A percentile compares a stretch with the other conserved stretches of the same genome.
phyloP scores from a whole-genome alignment of 1,140 invertebrate genomes.

The Stegodyphus mimosarum region DNA sequence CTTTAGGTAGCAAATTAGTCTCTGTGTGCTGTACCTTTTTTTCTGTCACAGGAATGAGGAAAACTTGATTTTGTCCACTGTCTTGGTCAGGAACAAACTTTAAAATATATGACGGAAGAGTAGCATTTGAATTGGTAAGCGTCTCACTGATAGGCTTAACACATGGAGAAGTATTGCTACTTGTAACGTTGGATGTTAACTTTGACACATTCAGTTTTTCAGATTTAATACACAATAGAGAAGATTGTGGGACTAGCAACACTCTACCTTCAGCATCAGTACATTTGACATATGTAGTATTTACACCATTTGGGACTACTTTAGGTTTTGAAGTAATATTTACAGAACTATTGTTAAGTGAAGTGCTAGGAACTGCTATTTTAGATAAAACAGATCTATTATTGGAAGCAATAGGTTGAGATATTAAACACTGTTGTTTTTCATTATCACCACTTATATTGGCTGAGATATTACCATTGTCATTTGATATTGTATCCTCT shows the following conservation, averaged over 20 bases:
- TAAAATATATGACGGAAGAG: constrained; percentile 35
- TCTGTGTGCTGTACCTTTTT: constrained; percentile 11
- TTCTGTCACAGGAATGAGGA: constrained; percentile 19
- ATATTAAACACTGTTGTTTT: too few relatives aligned
- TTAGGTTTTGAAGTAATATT: background rate
- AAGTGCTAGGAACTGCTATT: background rate
- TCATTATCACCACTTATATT: too few relatives aligned
- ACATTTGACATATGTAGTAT: constrained; percentile 52
- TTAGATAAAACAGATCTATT: background rate
- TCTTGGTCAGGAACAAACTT: constrained; percentile 43
- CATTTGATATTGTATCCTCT: too few relatives aligned
- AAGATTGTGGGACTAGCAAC: constrained; percentile 32
- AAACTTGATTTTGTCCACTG: constrained; percentile 13
- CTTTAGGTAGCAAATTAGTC: background rate
- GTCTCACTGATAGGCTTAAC: background rate
- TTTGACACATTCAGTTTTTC: background rate
- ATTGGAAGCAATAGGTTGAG: too few relatives aligned
- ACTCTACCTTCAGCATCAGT: constrained; percentile 38
- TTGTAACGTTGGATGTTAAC: background rate
- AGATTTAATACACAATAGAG: constrained; percentile 19
- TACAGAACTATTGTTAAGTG: background rate
- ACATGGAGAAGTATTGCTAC: background rate
- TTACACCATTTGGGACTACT: constrained; percentile 31
- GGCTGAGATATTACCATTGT: too few relatives aligned
- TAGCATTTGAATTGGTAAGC: background rate